These are phyloP conservation scores for Caracal caracal DNA, from an alignment of 2,113 vertebrate genomes.

Conservation along the genomic window DNA sequence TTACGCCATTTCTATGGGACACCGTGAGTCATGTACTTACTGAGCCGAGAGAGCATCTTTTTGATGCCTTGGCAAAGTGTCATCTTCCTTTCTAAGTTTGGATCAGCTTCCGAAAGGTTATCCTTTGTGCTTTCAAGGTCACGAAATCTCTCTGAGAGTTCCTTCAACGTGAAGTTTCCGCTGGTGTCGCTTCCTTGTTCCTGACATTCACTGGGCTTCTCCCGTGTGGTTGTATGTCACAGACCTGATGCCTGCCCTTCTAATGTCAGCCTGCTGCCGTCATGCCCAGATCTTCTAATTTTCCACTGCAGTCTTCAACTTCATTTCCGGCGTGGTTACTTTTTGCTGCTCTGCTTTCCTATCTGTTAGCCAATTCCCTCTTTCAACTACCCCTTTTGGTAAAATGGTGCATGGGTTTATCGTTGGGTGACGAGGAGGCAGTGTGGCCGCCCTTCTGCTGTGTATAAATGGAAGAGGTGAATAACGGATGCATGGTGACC, in stretches of 20 bases:
- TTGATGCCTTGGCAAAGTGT: not conserved
- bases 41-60: not conserved
- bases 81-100: not conserved
- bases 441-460: too few relatives aligned
- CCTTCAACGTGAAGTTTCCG: not conserved
- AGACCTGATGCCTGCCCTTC: not conserved
- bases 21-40: not conserved
- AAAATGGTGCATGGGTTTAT: not conserved
- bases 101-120: not conserved
- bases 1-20: not conserved
- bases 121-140: not conserved
- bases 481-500: not conserved
- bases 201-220: not conserved
- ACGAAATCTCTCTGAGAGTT: not conserved
- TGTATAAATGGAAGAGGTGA: not conserved
- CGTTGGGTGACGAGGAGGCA: too few relatives aligned
- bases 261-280: not conserved
- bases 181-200: not conserved
- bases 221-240: fast-evolving
- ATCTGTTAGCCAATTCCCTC: not conserved
- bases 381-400: not conserved
- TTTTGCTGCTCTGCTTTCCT: not conserved
- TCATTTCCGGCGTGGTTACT: too few relatives aligned
- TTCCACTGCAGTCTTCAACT: not conserved
- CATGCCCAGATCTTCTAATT: not conserved